Percentiles rank a stretch among this genome's conserved stretches.
These are phyloP conservation scores for Heterotis niloticus DNA, from an alignment of 2,113 vertebrate genomes.

Conservation along the genomic window DNA sequence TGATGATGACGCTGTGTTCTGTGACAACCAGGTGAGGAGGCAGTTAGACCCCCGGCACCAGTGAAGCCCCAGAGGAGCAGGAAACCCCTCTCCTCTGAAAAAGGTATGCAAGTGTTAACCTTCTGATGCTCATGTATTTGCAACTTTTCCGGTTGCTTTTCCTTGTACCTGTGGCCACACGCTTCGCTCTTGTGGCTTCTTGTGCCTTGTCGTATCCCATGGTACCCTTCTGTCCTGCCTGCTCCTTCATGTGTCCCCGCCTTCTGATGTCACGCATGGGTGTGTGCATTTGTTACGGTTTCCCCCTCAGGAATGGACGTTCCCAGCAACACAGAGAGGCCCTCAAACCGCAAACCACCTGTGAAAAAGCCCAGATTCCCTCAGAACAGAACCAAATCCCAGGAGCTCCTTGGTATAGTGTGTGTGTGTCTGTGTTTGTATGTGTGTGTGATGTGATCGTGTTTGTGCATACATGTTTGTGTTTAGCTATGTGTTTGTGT, in stretches of 20 bases:
- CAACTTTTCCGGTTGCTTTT: background rate
- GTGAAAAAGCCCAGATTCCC: slow-evolving; percentile 65
- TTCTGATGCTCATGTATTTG: too few species aligned
- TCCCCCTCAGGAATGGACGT: slow-evolving; percentile 61
- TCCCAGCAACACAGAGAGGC: slow-evolving; percentile 61
- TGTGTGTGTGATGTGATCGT: slow-evolving; percentile 14
- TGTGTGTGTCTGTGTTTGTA: slow-evolving; percentile 7
- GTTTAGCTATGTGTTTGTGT: background rate
- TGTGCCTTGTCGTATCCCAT: background rate
- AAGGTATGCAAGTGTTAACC: slow-evolving; percentile 50
- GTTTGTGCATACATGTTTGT: slow-evolving; percentile 14
- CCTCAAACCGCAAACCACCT: slow-evolving; percentile 62
- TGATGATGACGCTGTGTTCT: slow-evolving; percentile 24
- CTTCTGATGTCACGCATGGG: slow-evolving; percentile 27
- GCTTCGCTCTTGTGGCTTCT: background rate
- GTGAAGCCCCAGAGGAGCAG: slow-evolving; percentile 55
- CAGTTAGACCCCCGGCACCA: slow-evolving; percentile 45
- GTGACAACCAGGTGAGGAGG: slow-evolving; percentile 50
- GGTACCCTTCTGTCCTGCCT: background rate
- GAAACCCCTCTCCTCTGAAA: slow-evolving; percentile 67
- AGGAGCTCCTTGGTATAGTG: slow-evolving; percentile 60
- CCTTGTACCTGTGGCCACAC: background rate
- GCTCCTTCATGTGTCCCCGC: slow-evolving; percentile 5
- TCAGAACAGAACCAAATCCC: slow-evolving; percentile 64
- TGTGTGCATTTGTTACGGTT: slow-evolving; percentile 30